phyloP scores from a whole-genome alignment of 2,797 vertebrate genomes.

The Lepus townsendii region DNA sequence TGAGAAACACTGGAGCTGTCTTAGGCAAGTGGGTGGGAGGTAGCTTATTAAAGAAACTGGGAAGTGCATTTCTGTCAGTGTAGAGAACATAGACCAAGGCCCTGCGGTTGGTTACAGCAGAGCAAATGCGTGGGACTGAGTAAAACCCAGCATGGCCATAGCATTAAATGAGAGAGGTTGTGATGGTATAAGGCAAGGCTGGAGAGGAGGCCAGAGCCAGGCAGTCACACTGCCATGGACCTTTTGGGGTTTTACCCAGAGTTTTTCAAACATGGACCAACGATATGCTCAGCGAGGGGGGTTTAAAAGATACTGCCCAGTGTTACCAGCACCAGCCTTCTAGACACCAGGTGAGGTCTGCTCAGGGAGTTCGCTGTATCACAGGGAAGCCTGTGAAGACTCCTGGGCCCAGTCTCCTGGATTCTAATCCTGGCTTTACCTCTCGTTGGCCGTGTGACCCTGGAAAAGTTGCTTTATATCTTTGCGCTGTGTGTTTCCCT shows the following conservation, averaged over 20 bases:
- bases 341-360: neutral
- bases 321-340: neutral
- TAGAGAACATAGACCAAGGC: neutral
- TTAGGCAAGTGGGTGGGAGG: neutral
- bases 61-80: neutral
- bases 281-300: neutral
- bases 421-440: neutral
- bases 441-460: neutral
- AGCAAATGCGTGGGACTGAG: neutral
- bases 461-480: neutral
- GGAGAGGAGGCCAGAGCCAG: neutral
- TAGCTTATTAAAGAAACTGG: neutral
- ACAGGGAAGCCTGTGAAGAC: neutral
- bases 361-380: neutral
- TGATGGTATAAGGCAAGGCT: neutral
- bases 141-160: neutral
- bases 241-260: neutral
- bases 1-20: neutral
- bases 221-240: too few relatives aligned
- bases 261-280: neutral
- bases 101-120: neutral
- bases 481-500: neutral
- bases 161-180: neutral
- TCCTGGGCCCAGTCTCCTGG: neutral
- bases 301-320: neutral